These are phyloP conservation scores for Teleopsis dalmanni DNA, from an alignment of 1,140 invertebrate genomes.

Conservation along the genomic window DNA sequence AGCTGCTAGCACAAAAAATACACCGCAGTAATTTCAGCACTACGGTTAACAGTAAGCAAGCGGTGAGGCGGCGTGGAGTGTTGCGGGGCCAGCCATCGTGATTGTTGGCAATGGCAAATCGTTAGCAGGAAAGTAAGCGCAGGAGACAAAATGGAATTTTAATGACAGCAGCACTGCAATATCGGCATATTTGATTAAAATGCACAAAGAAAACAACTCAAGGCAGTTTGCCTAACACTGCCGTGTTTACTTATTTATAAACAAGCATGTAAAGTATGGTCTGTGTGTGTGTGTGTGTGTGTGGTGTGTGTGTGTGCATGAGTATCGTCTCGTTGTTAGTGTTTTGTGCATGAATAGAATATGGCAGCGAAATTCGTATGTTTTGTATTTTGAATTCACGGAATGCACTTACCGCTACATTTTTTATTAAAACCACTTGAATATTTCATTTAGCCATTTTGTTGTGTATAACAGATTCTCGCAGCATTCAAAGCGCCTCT, in stretches of 20 bases:
- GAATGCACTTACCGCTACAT: too few species aligned
- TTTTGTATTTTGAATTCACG: too few species aligned
- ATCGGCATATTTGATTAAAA: background rate
- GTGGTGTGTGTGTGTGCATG: background rate
- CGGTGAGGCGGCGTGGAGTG: background rate
- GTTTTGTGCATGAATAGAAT: background rate
- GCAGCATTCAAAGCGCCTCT: too few species aligned
- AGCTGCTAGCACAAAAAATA: too few species aligned
- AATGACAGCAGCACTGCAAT: slow-evolving; percentile 23
- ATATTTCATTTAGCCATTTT: too few species aligned
- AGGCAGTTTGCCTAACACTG: too few species aligned
- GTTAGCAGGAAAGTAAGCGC: slow-evolving; percentile 5
- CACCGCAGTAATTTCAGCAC: background rate
- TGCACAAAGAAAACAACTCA: slow-evolving; percentile 2
- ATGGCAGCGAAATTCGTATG: too few species aligned
- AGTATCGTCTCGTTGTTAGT: background rate
- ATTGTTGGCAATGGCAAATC: background rate
- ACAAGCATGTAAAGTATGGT: background rate
- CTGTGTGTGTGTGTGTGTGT: background rate
- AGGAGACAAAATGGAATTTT: slow-evolving; percentile 31
- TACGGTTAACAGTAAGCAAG: background rate
- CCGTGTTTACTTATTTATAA: too few species aligned
- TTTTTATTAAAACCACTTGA: too few species aligned
- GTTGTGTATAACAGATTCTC: too few species aligned
- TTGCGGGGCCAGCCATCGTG: background rate